Percentiles rank a stretch among this genome's conserved stretches.
phyloP scores from a whole-genome alignment of 2,797 vertebrate genomes.

The Xiphorhynchus erythropygius region DNA sequence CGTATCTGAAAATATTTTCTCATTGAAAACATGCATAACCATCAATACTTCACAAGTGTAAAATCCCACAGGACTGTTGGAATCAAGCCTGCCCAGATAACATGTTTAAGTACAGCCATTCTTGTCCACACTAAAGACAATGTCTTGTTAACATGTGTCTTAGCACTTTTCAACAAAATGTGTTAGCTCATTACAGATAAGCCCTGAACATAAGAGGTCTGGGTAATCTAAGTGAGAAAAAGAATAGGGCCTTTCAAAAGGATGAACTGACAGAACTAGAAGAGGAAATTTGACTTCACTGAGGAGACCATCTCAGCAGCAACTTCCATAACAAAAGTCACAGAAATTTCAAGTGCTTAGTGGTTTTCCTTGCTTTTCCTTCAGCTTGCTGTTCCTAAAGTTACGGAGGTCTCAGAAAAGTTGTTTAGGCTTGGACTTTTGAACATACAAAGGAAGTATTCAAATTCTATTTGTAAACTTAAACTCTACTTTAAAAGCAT shows the following conservation, averaged over 20 bases:
- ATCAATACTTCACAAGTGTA: neutral
- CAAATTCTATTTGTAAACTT: neutral
- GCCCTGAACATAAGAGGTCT: neutral
- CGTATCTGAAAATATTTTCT: neutral
- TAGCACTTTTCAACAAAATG: neutral
- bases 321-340: neutral
- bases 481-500: neutral
- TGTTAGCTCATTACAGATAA: conserved; percentile 19
- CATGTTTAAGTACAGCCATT: neutral
- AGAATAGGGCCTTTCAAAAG: neutral
- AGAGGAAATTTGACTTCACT: neutral
- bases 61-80: neutral
- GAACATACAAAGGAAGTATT: neutral
- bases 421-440: neutral
- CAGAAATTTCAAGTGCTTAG: neutral
- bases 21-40: neutral
- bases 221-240: neutral
- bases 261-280: neutral
- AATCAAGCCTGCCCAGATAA: neutral
- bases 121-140: neutral
- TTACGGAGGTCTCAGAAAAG: neutral
- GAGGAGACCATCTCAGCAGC: neutral
- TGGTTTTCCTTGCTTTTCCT: neutral
- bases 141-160: conserved; percentile 2
- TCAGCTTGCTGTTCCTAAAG: neutral